Evolutionary conservation across 1,140 invertebrate species (phyloP).

Genomic region (Aphidius gifuensis): DNA sequence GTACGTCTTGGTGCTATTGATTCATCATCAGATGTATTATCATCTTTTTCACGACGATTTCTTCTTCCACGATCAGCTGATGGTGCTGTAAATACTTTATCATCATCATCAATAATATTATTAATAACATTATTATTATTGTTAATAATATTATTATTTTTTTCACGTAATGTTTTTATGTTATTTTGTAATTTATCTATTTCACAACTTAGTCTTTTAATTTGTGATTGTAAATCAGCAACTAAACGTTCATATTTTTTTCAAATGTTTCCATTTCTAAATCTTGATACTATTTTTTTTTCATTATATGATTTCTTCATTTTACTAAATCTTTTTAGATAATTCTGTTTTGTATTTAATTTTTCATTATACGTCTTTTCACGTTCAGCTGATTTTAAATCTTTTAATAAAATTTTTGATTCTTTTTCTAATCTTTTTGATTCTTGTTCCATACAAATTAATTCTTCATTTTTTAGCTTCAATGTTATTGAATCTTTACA

Average conservation of each 20-base stretch:
- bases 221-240: slow-evolving; percentile 32
- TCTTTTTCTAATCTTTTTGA: slow-evolving; percentile 22
- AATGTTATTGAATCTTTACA: neutral
- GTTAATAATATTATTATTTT: no score
- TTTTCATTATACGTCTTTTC: no score
- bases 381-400: no score
- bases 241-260: slow-evolving; percentile 43
- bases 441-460: slow-evolving; percentile 19
- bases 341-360: no score
- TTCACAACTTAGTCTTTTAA: slow-evolving; percentile 35
- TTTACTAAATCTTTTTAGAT: no score
- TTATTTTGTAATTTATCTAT: slow-evolving; percentile 33
- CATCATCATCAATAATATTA: slow-evolving; percentile 11
- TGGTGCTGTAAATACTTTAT: slow-evolving; percentile 11
- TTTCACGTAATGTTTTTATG: no score
- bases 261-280: slow-evolving; percentile 41
- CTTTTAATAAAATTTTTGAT: neutral
- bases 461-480: neutral
- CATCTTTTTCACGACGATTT: slow-evolving; percentile 21
- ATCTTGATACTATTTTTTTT: no score
- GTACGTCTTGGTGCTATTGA: slow-evolving; percentile 4
- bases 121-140: neutral
- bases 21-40: slow-evolving; percentile 35
- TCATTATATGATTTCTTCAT: no score
- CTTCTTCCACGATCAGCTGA: slow-evolving; percentile 3